Conservation (phyloP, 2,797 vertebrate genomes). For the Botia almorhae region DNA sequence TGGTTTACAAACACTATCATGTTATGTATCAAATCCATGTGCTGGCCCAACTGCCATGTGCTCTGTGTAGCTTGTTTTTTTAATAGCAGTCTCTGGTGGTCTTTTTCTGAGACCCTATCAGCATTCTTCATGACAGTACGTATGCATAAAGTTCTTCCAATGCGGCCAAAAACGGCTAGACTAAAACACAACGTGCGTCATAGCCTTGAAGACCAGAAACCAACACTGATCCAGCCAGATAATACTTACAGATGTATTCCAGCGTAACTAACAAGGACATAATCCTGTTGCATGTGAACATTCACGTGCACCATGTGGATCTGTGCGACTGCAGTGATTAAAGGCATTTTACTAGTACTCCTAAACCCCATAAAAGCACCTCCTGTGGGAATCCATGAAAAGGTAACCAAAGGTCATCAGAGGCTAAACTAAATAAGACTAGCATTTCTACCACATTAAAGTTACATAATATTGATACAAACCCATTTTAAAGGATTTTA, state of each 20-base stretch:
- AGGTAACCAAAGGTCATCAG: conserved; percentile 47
- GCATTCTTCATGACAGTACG: conserved; percentile 45
- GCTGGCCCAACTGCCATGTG: conserved; percentile 1
- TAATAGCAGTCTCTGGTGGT: background rate
- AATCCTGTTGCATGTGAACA: background rate
- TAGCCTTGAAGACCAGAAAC: conserved; percentile 63
- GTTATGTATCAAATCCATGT: conserved; percentile 26
- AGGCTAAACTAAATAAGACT: conserved; percentile 35
- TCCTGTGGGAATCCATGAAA: background rate
- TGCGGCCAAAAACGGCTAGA: conserved; percentile 16
- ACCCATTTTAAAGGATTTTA: too few relatives aligned
- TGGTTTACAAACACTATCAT: conserved; percentile 17
- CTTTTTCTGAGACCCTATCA: background rate
- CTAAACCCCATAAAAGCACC: background rate
- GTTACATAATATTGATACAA: too few relatives aligned
- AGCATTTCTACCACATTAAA: conserved; percentile 25
- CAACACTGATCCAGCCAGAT: conserved; percentile 1
- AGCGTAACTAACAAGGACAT: background rate
- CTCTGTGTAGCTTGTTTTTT: background rate
- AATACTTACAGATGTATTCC: conserved; percentile 55
- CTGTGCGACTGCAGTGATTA: background rate
- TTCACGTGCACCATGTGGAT: background rate
- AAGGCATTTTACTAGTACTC: conserved; percentile 1
- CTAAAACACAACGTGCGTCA: conserved; percentile 53
- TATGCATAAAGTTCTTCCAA: conserved; percentile 21